Evolutionary conservation across 2,797 vertebrate species (phyloP).

Genomic region (Pipistrellus nathusii): DNA sequence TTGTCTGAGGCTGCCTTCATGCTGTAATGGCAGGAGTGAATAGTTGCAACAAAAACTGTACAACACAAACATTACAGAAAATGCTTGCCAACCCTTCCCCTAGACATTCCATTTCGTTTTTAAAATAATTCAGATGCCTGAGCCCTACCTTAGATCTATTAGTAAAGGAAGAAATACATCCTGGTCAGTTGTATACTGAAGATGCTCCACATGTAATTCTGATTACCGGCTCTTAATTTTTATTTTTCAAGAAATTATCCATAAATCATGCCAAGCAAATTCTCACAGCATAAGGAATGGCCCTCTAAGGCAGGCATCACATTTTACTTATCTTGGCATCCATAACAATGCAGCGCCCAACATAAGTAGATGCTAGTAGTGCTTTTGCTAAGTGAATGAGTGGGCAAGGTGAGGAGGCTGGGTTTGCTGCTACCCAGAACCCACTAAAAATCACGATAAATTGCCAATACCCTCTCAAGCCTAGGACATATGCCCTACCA

Average conservation of each 20-base stretch:
- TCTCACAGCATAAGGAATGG: background rate
- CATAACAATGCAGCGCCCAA: background rate
- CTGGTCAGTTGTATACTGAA: background rate
- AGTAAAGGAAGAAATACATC: background rate
- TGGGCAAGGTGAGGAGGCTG: background rate
- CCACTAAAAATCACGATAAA: background rate
- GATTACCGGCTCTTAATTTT: background rate
- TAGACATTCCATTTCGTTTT: background rate
- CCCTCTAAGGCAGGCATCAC: background rate
- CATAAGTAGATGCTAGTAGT: background rate
- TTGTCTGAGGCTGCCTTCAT: background rate
- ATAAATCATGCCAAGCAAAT: constrained; percentile 8
- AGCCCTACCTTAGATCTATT: background rate
- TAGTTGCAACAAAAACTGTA: background rate
- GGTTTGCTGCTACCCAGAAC: background rate
- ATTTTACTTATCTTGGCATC: background rate
- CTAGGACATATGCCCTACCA: background rate
- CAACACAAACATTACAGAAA: background rate
- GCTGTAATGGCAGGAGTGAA: background rate
- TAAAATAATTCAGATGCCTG: background rate
- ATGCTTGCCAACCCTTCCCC: background rate
- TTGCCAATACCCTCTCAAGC: background rate
- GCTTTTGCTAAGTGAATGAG: background rate
- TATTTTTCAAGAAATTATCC: background rate
- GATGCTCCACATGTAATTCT: background rate